phyloP scores from a whole-genome alignment of 2,888 invertebrate genomes.

The Cephus spinipes region DNA sequence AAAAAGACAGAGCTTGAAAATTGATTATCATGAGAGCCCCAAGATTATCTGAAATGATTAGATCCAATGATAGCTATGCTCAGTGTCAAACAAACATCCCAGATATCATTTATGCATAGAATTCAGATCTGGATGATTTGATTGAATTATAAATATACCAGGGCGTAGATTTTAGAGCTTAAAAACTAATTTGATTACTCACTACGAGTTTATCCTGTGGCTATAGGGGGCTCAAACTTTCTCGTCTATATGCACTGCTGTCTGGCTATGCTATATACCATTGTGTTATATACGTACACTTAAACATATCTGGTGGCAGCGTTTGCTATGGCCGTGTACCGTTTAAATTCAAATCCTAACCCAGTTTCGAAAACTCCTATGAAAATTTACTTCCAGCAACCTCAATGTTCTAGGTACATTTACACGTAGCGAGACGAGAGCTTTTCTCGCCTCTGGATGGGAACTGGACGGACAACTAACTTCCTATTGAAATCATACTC shows the following conservation, averaged over 20 bases:
- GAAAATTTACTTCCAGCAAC: neutral
- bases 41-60: no score
- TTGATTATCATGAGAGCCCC: no score
- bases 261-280: neutral
- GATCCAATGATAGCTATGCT: no score
- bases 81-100: neutral
- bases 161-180: neutral
- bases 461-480: neutral
- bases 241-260: neutral
- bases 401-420: neutral
- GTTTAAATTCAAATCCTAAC: conserved; percentile 42
- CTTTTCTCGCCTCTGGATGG: neutral
- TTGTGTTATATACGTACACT: neutral
- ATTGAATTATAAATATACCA: neutral
- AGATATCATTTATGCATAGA: neutral
- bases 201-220: neutral
- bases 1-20: no score
- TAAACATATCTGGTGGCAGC: neutral
- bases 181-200: neutral
- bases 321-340: neutral
- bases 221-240: neutral
- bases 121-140: neutral
- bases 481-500: neutral
- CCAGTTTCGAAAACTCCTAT: conserved; percentile 24
- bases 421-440: neutral